Evolutionary conservation across 1,140 invertebrate genomes (phyloP), one percentile per base, ranked within the genome.

Genomic region (Saccostrea cuccullata): DNA sequence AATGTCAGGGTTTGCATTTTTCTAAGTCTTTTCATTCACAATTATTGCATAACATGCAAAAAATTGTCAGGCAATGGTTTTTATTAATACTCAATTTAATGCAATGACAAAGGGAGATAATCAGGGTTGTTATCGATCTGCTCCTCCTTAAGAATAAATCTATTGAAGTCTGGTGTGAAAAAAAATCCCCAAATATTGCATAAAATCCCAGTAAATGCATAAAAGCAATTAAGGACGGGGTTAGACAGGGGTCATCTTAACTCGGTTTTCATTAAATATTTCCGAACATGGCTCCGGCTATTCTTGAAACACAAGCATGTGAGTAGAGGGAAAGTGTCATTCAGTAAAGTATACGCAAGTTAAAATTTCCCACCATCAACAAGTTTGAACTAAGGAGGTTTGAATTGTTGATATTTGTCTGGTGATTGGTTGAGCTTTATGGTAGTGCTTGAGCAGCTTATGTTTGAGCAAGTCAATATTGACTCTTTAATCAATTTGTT

Each of bases 401-500:
- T 30, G 70, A 77, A 77, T 77, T 36, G 26, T 77, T 77, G 70
- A 36, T 36, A 77, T 77, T 77, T 77, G 70, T 77, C 70, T 77
- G 23, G 4, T 77, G 70, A 77, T 77, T 77, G 70, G 70, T 77
- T 77, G 70, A 77, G 70, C 30, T 77, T 77, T 77, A 77, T 77
- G 70, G 30, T 77, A 77, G 70, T 13, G 8, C 26, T 26, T 77
- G 70, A 77, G 70, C 12, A 77, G 70, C 70, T 77, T 77, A 77
- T 11, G 26, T 77, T 77, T 77, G 70, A 77, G 70, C 26, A 77
- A 77, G 70, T 77, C 70, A 77, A 77, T 77, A 77, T 77, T 77
- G 70, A 77, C 70, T 77, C 23, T 77, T 36, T 13, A 77, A 77
- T 77, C 70, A 77, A 77, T 77, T 77, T 77, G 70, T 77, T 77